A percentile compares a stretch with the other conserved stretches of the same genome.
These are phyloP conservation scores for Sebastes hubbsi DNA, from an alignment of 2,797 vertebrate species.

Conservation along the genomic window DNA sequence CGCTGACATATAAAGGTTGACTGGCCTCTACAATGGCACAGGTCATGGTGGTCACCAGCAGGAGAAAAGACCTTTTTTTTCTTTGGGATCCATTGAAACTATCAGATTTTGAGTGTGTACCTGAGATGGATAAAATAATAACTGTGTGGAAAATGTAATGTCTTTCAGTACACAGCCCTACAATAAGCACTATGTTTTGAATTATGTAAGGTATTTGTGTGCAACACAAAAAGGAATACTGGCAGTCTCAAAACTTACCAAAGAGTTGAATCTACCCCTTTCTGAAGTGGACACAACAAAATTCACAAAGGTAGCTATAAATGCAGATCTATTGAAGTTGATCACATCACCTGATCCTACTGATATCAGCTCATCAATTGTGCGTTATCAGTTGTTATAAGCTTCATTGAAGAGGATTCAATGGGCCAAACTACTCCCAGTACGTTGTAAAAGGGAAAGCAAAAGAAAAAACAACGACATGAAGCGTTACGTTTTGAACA, in stretches of 20 bases:
- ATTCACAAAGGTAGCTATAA: background rate
- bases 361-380: too few relatives aligned
- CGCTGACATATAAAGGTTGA: conserved; percentile 89
- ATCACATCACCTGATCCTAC: too few relatives aligned
- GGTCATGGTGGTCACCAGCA: conserved; percentile 87
- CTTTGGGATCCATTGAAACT: background rate
- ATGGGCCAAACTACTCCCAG: background rate
- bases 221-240: background rate
- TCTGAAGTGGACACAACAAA: background rate
- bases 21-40: conserved; percentile 86
- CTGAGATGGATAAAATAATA: background rate
- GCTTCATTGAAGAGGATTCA: background rate
- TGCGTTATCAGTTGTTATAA: too few relatives aligned
- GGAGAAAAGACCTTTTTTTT: background rate
- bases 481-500: background rate
- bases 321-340: background rate
- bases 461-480: background rate
- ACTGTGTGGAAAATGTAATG: background rate
- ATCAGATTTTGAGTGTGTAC: background rate
- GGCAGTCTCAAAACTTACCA: background rate
- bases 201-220: background rate
- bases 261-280: background rate
- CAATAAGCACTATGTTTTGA: background rate
- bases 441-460: too few relatives aligned
- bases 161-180: background rate